Evolutionary conservation across 1,140 invertebrate species (phyloP).

Genomic region (Tribolium castaneum): DNA sequence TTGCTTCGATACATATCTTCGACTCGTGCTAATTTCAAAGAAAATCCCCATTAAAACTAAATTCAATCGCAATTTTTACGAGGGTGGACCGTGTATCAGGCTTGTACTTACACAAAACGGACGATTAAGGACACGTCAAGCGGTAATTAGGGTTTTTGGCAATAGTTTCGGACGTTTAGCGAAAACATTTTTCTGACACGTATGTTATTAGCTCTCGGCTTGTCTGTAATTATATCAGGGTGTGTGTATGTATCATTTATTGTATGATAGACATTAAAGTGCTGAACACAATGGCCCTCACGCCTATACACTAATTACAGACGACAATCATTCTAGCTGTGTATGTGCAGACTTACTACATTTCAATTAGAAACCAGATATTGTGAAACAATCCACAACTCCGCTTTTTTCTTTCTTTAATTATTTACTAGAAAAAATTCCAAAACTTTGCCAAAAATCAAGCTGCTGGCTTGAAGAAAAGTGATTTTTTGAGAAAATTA

Average conservation of each 20-base stretch:
- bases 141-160: slow-evolving; percentile 10
- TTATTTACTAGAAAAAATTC: no score
- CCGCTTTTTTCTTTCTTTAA: no score
- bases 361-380: slow-evolving; percentile 23
- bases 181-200: slow-evolving; percentile 30
- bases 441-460: no score
- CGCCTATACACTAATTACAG: slow-evolving; percentile 41
- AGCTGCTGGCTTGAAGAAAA: no score
- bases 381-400: not conserved
- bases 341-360: slow-evolving; percentile 15
- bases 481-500: no score
- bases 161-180: not conserved
- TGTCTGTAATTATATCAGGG: slow-evolving; percentile 38
- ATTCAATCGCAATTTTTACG: not conserved
- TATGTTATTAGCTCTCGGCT: slow-evolving; percentile 31
- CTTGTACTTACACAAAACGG: slow-evolving; percentile 18
- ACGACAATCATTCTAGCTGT: slow-evolving; percentile 36
- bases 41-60: slow-evolving; percentile 8
- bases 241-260: slow-evolving; percentile 39
- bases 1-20: slow-evolving; percentile 15
- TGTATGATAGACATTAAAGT: slow-evolving; percentile 39
- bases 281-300: slow-evolving; percentile 34
- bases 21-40: not conserved
- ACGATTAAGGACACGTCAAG: slow-evolving; percentile 13
- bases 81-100: slow-evolving; percentile 5